A percentile compares a stretch with the other conserved stretches of the same genome.
Evolutionary conservation across 2,888 invertebrate genomes (phyloP).

Genomic region (Pilophorus perplexus): DNA sequence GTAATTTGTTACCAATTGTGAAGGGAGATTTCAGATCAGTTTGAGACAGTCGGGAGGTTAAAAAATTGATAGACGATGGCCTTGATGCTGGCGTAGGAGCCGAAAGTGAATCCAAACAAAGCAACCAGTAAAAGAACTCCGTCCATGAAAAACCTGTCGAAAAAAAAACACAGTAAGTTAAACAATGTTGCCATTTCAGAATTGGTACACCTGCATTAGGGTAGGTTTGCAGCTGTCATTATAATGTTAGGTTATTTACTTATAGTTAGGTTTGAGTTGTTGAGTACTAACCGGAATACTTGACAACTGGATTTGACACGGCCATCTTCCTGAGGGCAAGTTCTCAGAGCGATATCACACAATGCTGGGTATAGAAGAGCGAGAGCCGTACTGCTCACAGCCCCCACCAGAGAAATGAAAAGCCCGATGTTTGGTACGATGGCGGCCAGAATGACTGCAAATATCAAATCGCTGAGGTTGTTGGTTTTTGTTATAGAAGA

Average conservation of each 20-base stretch:
- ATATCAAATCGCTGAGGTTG: no score
- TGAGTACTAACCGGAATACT: slow-evolving; percentile 47
- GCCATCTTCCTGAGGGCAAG: slow-evolving; percentile 59
- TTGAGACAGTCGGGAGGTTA: background rate
- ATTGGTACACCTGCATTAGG: no score
- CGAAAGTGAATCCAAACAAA: slow-evolving; percentile 64
- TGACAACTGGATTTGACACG: slow-evolving; percentile 51
- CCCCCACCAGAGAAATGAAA: slow-evolving; percentile 89
- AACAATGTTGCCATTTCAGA: background rate
- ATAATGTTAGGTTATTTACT: no score
- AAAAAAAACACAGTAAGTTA: background rate
- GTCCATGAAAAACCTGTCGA: slow-evolving; percentile 58
- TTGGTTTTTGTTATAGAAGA: no score
- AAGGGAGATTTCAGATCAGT: no score
- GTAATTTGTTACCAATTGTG: no score
- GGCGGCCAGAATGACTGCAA: slow-evolving; percentile 78
- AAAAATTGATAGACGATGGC: slow-evolving; percentile 30
- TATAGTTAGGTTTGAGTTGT: no score
- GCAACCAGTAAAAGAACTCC: slow-evolving; percentile 65
- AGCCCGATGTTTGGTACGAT: slow-evolving; percentile 79
- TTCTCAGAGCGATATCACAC: slow-evolving; percentile 70
- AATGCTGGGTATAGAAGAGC: slow-evolving; percentile 86
- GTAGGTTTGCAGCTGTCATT: no score
- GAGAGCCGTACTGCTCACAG: slow-evolving; percentile 81
- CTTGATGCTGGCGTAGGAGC: slow-evolving; percentile 68